phyloP scores from a whole-genome alignment of 2,888 invertebrate genomes.

The Odontomyia ornata region DNA sequence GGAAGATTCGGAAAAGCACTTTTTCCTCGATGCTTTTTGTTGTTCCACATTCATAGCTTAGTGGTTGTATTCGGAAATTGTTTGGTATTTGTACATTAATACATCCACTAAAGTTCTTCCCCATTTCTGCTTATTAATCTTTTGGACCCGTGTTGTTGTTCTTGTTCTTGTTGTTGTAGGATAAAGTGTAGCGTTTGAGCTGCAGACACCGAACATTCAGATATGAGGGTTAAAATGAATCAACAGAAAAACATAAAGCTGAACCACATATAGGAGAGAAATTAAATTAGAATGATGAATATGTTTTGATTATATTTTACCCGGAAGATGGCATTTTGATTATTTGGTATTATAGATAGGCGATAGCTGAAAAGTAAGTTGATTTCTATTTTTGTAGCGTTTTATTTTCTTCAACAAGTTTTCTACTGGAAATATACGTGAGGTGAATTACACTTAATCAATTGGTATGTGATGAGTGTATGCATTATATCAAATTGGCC shows the following conservation, averaged over 20 bases:
- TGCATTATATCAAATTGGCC: too few relatives aligned
- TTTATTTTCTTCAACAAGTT: too few relatives aligned
- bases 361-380: not conserved
- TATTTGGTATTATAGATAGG: not conserved
- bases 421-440: too few relatives aligned
- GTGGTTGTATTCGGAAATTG: too few relatives aligned
- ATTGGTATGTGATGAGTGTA: too few relatives aligned
- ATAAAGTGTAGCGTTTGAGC: constrained; percentile 15
- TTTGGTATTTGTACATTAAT: not conserved
- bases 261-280: constrained; percentile 65
- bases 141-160: not conserved
- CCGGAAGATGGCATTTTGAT: not conserved
- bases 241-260: constrained; percentile 60
- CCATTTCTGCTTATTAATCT: not conserved
- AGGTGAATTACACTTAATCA: too few relatives aligned
- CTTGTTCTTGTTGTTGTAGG: not conserved
- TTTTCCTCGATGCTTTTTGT: not conserved
- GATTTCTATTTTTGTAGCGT: not conserved
- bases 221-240: constrained; percentile 39
- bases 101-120: not conserved
- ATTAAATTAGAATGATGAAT: constrained; percentile 64
- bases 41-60: too few relatives aligned
- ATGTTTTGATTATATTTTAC: constrained; percentile 31
- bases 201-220: constrained; percentile 30
- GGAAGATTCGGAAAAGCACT: not conserved